These are phyloP conservation scores for Campopleginae sp. DNA, from an alignment of 2,888 invertebrate species.

Conservation along the genomic window DNA sequence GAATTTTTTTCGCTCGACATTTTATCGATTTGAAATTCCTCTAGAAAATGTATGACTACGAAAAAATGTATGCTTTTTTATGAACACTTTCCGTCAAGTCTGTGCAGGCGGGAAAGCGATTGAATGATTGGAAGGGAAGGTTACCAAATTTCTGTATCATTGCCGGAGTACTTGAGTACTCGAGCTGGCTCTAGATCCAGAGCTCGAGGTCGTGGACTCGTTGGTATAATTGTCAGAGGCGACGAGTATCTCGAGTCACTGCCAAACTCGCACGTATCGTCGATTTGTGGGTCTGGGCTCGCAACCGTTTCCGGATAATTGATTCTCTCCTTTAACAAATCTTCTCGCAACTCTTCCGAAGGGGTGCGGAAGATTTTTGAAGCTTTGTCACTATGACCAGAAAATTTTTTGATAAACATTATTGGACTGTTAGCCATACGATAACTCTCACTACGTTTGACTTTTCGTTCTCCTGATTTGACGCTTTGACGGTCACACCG, in stretches of 20 bases:
- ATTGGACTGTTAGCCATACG: conserved; percentile 91
- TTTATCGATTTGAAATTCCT: too few species aligned
- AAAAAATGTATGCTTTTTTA: not conserved
- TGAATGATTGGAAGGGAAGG: conserved; percentile 35
- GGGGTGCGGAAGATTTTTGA: conserved; percentile 80
- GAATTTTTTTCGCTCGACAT: too few species aligned
- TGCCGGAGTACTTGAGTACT: conserved; percentile 88
- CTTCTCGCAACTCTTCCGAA: conserved; percentile 82
- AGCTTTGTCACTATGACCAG: conserved; percentile 73
- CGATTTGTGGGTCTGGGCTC: conserved; percentile 79
- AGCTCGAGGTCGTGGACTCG: conserved; percentile 88
- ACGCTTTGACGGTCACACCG: conserved; percentile 39
- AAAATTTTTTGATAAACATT: conserved; percentile 87
- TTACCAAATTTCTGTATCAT: conserved; percentile 92
- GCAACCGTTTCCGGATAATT: conserved; percentile 89
- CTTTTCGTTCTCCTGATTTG: conserved; percentile 83
- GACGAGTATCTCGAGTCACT: conserved; percentile 71
- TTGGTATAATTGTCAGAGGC: conserved; percentile 75
- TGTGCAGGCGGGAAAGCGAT: not conserved
- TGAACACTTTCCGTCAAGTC: not conserved
- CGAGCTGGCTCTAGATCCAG: conserved; percentile 88
- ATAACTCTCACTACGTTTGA: conserved; percentile 94
- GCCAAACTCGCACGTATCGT: conserved; percentile 82
- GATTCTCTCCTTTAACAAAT: conserved; percentile 88
- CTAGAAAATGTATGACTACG: too few species aligned